Base-by-base conservation (phyloP, 2,888 invertebrate genomes). In the Epiperipatus broadwayi region DNA sequence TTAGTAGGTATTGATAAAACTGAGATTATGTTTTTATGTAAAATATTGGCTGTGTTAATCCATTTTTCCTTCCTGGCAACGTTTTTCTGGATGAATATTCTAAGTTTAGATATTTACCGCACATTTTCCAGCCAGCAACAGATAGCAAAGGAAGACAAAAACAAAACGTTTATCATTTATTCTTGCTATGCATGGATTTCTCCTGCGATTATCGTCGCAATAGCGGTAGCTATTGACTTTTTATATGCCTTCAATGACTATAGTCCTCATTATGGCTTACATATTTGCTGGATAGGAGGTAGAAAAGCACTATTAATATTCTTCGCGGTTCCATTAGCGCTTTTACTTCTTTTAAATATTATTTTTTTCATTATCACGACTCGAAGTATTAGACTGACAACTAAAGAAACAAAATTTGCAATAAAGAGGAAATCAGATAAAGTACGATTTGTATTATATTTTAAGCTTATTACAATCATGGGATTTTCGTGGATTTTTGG, bases 61-160 rank as follows among this genome's bases (percentile, higher is more conserved):
- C 61, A 61, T 42, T 61, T 53, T 44, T 47, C 52, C 12, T 53
- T 57, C 36, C 47, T 61, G 5, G 49, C 54, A 1, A 51, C 55
- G 2, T 57, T 59, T 37, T 57, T 57, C 47, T 61, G 59, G 59
- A 59, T 56, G 54, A 61, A 59, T 43, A 54, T 60, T 3, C 60
- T 60, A 52, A 54, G 59, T 5, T 59, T 50, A 42, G 60, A 60
- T 42, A 49, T 60, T 3, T 59, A 49, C 47, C 42, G 50, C 16
- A 59, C 59, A 3, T 61, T 61, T 44, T n/a, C n/a, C n/a, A n/a
- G n/a, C n/a, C n/a, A n/a, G n/a, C n/a, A n/a, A n/a, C n/a, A n/a
- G n/a, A n/a, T n/a, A n/a, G n/a, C n/a, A n/a, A n/a, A n/a, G n/a
- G n/a, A n/a, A n/a, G n/a, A n/a, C n/a, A n/a, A n/a, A n/a, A n/a